These are phyloP conservation scores for Dascyllus trimaculatus DNA, from an alignment of 2,113 vertebrate genomes.

Conservation along the genomic window DNA sequence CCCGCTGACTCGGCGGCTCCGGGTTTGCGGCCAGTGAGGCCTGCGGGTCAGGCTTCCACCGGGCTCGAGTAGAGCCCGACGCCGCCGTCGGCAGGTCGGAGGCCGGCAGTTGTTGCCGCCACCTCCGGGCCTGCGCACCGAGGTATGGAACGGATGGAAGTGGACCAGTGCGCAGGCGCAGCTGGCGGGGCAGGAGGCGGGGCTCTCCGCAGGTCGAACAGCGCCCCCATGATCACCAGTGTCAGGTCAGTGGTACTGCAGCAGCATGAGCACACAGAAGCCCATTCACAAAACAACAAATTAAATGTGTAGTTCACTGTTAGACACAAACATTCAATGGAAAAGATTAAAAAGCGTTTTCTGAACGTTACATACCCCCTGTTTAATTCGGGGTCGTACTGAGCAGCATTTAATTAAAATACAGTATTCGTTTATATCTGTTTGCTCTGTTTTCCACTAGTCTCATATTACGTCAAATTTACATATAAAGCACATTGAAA, in stretches of 20 bases:
- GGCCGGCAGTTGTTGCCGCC: constrained; percentile 56
- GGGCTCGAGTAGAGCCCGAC: constrained; percentile 74
- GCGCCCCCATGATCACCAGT: constrained; percentile 88
- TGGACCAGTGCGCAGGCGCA: constrained; percentile 89
- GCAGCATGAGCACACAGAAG: rapidly evolving
- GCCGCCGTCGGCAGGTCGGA: constrained; percentile 60
- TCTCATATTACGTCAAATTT: too few species aligned
- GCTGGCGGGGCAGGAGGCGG: constrained; percentile 79
- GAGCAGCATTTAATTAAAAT: too few species aligned
- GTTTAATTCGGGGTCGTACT: not conserved
- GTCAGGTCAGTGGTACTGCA: constrained; percentile 82
- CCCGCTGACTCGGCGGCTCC: constrained; percentile 65
- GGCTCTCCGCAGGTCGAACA: constrained; percentile 86
- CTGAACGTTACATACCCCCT: not conserved
- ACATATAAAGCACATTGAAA: too few species aligned
- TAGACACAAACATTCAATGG: too few species aligned
- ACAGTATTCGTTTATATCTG: too few species aligned
- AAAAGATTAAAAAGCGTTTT: not conserved
- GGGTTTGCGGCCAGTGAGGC: constrained; percentile 77
- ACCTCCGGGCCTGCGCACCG: constrained; percentile 59
- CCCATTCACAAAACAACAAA: rapidly evolving
- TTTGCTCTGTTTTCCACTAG: too few species aligned
- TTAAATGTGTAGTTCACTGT: not conserved
- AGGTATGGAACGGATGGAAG: constrained; percentile 87
- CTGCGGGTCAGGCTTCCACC: constrained; percentile 87